phyloP scores from a whole-genome alignment of 2,113 vertebrate genomes.

The Muntiacus reevesi region DNA sequence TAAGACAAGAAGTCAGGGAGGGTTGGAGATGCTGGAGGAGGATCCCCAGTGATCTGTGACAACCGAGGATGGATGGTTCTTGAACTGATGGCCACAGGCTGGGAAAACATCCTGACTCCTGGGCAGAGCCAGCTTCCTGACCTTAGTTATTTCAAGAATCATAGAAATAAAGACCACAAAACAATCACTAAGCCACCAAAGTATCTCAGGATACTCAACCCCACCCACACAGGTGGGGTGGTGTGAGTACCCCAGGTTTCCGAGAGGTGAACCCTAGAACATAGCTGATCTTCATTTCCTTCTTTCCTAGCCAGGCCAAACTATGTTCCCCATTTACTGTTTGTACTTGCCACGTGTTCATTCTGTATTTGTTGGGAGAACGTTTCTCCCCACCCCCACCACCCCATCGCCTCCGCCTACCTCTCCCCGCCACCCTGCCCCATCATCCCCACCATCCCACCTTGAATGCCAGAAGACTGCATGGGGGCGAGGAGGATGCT shows the following conservation, averaged over 20 bases:
- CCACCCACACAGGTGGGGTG: not conserved
- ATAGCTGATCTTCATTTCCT: not conserved
- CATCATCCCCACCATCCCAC: not conserved
- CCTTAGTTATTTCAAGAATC: not conserved
- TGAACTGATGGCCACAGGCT: not conserved
- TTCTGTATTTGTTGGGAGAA: not conserved
- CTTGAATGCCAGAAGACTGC: not conserved
- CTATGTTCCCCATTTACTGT: not conserved
- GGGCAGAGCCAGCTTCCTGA: not conserved
- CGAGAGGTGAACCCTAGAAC: not conserved
- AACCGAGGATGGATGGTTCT: not conserved
- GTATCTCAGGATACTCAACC: not conserved
- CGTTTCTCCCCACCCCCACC: too few relatives aligned
- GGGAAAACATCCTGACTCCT: not conserved
- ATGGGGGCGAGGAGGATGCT: not conserved
- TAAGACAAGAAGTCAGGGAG: not conserved
- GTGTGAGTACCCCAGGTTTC: not conserved
- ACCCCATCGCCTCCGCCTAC: not conserved
- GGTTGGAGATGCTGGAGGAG: not conserved
- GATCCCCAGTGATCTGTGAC: not conserved
- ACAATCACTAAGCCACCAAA: not conserved
- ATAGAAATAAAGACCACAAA: not conserved
- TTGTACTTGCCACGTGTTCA: not conserved
- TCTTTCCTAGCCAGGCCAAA: not conserved
- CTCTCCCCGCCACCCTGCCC: accelerated